Conservation (phyloP, 2,888 invertebrate genomes). For the Chrysodeixis includens region DNA sequence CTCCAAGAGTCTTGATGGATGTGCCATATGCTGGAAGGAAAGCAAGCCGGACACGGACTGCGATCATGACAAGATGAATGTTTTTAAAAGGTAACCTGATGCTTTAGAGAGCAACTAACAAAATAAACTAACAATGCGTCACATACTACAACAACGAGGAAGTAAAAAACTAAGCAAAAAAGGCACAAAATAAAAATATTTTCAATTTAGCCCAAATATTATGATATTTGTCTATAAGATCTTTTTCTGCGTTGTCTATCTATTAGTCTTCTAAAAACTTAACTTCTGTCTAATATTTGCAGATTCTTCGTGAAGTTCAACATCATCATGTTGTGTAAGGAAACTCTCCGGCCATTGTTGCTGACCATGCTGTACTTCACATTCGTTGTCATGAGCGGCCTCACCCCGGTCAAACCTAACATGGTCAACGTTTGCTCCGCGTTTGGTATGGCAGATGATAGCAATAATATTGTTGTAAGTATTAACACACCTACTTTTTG, state of each 20-base stretch:
- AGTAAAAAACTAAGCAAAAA: too few species aligned
- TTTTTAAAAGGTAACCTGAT: slow-evolving; percentile 69
- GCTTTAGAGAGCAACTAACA: too few species aligned
- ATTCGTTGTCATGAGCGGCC: slow-evolving; percentile 86
- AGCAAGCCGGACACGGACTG: slow-evolving; percentile 64
- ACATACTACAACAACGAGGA: too few species aligned
- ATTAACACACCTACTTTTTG: neutral
- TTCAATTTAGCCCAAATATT: too few species aligned
- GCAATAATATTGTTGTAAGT: slow-evolving; percentile 82
- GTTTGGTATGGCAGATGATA: slow-evolving; percentile 80
- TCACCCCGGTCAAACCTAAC: slow-evolving; percentile 85
- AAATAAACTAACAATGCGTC: too few species aligned
- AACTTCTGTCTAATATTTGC: too few species aligned
- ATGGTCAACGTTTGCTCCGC: slow-evolving; percentile 87
- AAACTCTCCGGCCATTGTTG: slow-evolving; percentile 84
- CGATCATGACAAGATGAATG: slow-evolving; percentile 75
- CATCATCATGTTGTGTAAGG: slow-evolving; percentile 84
- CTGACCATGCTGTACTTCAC: slow-evolving; percentile 85
- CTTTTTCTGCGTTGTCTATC: too few species aligned
- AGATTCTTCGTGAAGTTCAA: slow-evolving; percentile 75
- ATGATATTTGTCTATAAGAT: too few species aligned
- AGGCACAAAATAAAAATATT: too few species aligned
- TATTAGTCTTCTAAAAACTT: too few species aligned
- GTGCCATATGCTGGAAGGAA: slow-evolving; percentile 75
- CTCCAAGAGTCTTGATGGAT: slow-evolving; percentile 74